A percentile compares a stretch with the other conserved stretches of the same genome.
These are phyloP conservation scores for Scotopteryx bipunctaria DNA, from an alignment of 2,888 invertebrate species.

Conservation along the genomic window DNA sequence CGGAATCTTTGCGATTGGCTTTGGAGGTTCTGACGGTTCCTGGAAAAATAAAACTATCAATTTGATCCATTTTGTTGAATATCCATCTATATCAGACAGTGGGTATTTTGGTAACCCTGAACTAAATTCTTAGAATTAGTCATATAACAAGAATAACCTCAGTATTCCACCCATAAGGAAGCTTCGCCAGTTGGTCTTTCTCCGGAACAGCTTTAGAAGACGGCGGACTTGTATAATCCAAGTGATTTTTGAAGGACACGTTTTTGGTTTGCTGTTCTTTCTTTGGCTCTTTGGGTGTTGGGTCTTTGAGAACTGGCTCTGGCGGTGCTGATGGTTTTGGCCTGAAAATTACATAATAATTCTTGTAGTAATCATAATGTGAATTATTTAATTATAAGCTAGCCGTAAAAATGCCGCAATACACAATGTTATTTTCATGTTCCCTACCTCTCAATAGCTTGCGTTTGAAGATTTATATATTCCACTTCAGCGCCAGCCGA, in stretches of 20 bases:
- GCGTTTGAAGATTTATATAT: slow-evolving; percentile 64
- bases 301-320: slow-evolving; percentile 65
- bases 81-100: no score
- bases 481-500: slow-evolving; percentile 83
- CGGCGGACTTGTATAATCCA: slow-evolving; percentile 76
- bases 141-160: slow-evolving; percentile 46
- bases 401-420: no score
- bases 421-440: no score
- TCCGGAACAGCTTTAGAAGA: slow-evolving; percentile 74
- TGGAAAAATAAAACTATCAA: slow-evolving; percentile 29
- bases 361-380: no score
- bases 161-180: slow-evolving; percentile 74
- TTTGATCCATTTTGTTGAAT: background rate
- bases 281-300: slow-evolving; percentile 61
- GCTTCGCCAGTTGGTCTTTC: slow-evolving; percentile 77
- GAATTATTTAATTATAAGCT: no score
- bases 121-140: background rate
- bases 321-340: slow-evolving; percentile 68
- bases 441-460: slow-evolving; percentile 57
- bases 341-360: slow-evolving; percentile 42
- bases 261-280: slow-evolving; percentile 78
- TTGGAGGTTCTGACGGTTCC: slow-evolving; percentile 65
- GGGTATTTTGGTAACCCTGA: background rate
- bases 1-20: slow-evolving; percentile 47
- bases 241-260: slow-evolving; percentile 78